Percentiles rank a stretch among this genome's conserved stretches.
Evolutionary conservation across 2,888 invertebrate species (phyloP).

Genomic region (Melieria crassipennis): DNA sequence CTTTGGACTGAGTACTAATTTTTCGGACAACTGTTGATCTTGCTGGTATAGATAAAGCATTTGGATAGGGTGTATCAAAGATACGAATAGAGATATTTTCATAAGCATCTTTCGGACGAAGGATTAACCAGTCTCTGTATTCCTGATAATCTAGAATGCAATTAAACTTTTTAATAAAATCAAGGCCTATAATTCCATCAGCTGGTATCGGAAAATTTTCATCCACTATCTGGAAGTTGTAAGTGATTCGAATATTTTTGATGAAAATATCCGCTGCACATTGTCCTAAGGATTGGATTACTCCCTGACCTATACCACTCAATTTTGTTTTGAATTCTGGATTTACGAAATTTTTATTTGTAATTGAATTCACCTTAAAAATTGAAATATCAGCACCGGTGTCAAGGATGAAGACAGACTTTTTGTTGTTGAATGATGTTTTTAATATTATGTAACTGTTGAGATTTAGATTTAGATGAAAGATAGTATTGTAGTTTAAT

Average conservation of each 20-base stretch:
- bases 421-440: slow-evolving; percentile 6
- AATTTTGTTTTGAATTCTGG: slow-evolving; percentile 2
- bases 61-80: background rate
- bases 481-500: slow-evolving; percentile 4
- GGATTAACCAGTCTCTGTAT: background rate
- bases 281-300: slow-evolving; percentile 20
- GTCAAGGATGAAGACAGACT: background rate
- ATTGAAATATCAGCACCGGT: slow-evolving; percentile 27
- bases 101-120: background rate
- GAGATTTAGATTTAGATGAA: slow-evolving; percentile 20
- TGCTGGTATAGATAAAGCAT: background rate
- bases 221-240: slow-evolving; percentile 12
- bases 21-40: slow-evolving; percentile 8
- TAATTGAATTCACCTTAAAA: slow-evolving; percentile 13
- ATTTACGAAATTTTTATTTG: slow-evolving; percentile 2
- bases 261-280: background rate
- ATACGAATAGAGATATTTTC: background rate
- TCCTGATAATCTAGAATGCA: background rate
- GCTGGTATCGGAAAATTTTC: slow-evolving; percentile 6
- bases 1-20: background rate
- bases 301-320: slow-evolving; percentile 23
- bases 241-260: background rate
- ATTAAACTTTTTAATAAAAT: slow-evolving; percentile 14
- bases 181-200: slow-evolving; percentile 1
- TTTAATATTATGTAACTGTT: slow-evolving; percentile 6